A percentile compares a stretch with the other conserved stretches of the same genome.
Conservation (phyloP, 2,797 vertebrate genomes). For the Lepilemur ruficaudatus region DNA sequence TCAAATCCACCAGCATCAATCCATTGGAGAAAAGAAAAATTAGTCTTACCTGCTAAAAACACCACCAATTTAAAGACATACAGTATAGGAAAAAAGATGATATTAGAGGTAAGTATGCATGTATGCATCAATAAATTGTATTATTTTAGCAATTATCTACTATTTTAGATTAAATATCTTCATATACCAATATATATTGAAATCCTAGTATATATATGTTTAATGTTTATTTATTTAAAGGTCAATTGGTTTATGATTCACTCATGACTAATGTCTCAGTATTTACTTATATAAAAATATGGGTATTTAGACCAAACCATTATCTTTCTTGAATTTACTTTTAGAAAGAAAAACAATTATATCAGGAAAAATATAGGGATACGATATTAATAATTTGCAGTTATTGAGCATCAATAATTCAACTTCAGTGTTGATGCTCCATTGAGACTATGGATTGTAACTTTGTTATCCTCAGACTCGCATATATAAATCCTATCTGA, state of each 20-base stretch:
- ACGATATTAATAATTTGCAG: not conserved
- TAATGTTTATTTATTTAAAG: not conserved
- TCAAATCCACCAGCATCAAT: conserved; percentile 95
- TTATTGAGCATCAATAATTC: not conserved
- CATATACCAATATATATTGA: not conserved
- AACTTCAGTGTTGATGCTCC: not conserved
- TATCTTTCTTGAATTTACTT: conserved; percentile 12
- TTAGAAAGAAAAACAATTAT: not conserved
- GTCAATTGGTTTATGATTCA: not conserved
- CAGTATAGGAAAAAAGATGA: conserved; percentile 89
- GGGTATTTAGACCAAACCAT: not conserved
- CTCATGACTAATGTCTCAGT: not conserved
- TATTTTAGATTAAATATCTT: not conserved
- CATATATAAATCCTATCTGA: not conserved
- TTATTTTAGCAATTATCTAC: not conserved
- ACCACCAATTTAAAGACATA: conserved; percentile 91
- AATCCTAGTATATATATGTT: not conserved
- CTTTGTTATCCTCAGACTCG: not conserved
- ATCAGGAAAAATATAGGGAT: not conserved
- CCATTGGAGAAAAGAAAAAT: conserved; percentile 94
- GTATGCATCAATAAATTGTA: not conserved
- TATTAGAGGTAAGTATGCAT: conserved; percentile 91
- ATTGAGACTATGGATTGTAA: not conserved
- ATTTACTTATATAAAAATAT: not conserved
- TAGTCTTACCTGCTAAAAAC: conserved; percentile 92